A percentile compares a stretch with the other conserved stretches of the same genome.
phyloP scores from a whole-genome alignment of 1,140 invertebrate genomes.

The Samia ricini region DNA sequence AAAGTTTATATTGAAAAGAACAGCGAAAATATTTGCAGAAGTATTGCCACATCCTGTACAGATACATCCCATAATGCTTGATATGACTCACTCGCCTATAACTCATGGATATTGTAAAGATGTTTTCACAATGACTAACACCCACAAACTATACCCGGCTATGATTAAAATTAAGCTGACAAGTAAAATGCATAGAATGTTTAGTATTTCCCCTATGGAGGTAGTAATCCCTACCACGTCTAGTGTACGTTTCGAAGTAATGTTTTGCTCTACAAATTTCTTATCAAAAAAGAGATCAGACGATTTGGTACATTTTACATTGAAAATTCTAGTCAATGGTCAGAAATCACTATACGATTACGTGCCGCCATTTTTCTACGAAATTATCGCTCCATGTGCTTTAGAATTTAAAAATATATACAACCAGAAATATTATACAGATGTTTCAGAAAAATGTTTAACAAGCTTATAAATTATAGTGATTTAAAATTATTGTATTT shows the following conservation, averaged over 20 bases:
- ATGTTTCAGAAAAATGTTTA: constrained; percentile 4
- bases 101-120: constrained; percentile 46
- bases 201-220: constrained; percentile 48
- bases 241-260: constrained; percentile 35
- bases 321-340: constrained; percentile 51
- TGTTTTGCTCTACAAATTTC: constrained; percentile 34
- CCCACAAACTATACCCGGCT: constrained; percentile 38
- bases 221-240: constrained; percentile 29
- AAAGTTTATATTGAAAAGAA: constrained; percentile 37
- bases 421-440: constrained; percentile 28
- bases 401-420: constrained; percentile 43
- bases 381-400: constrained; percentile 57
- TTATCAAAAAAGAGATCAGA: constrained; percentile 15
- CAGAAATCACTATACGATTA: constrained; percentile 42
- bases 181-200: constrained; percentile 48
- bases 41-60: constrained; percentile 48
- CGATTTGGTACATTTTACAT: constrained; percentile 52
- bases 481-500: neutral
- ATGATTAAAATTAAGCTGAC: constrained; percentile 48
- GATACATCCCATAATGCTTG: constrained; percentile 47
- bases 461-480: neutral
- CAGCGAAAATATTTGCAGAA: constrained; percentile 49
- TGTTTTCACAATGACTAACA: constrained; percentile 45
- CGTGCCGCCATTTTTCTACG: constrained; percentile 56
- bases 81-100: constrained; percentile 45